Conservation (phyloP, 1,140 invertebrate species). For the Ceratosolen fusciceps region DNA sequence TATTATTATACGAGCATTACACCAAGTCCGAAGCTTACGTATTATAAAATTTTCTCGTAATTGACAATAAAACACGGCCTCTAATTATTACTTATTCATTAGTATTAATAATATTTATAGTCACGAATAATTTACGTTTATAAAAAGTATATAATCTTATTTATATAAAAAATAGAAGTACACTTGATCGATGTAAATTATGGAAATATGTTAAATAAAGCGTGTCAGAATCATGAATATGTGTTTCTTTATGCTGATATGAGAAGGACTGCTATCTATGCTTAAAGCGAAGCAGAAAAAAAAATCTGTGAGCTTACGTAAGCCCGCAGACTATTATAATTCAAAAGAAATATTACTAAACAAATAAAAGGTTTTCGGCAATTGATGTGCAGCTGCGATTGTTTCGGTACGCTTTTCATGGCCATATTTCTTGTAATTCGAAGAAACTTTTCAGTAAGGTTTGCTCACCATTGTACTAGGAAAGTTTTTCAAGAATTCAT, state of each 20-base stretch:
- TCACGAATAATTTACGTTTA: no score
- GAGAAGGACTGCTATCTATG: background rate
- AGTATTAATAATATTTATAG: no score
- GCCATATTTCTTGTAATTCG: slow-evolving; percentile 13
- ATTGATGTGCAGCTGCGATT: slow-evolving; percentile 15
- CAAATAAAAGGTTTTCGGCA: slow-evolving; percentile 14
- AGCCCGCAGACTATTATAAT: slow-evolving; percentile 6
- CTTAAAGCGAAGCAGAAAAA: background rate
- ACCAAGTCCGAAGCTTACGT: no score
- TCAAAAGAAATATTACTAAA: slow-evolving; percentile 20
- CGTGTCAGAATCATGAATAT: no score
- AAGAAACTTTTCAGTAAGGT: slow-evolving; percentile 4
- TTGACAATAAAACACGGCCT: no score
- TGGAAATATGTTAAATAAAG: no score
- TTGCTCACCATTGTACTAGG: slow-evolving; percentile 26
- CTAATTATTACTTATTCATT: no score
- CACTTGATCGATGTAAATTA: no score
- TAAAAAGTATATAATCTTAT: no score
- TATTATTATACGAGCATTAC: no score
- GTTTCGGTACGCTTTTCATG: slow-evolving; percentile 12
- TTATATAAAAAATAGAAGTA: no score
- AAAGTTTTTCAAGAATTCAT: slow-evolving; percentile 34
- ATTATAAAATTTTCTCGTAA: no score
- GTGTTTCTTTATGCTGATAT: background rate
- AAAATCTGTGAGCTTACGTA: background rate